These are phyloP conservation scores for Alloscopus bannaensis DNA, from an alignment of 2,888 invertebrate genomes.

Conservation along the genomic window DNA sequence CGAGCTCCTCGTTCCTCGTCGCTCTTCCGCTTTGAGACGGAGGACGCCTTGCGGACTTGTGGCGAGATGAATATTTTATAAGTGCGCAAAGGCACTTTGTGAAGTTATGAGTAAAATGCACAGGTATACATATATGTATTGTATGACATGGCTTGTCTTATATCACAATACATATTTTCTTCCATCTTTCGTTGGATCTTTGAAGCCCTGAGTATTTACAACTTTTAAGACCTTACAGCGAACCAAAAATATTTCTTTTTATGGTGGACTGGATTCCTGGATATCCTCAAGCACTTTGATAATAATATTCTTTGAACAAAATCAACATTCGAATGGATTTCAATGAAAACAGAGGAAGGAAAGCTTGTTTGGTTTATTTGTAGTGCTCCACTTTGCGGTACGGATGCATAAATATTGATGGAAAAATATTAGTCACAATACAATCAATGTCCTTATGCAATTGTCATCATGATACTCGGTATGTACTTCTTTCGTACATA, in stretches of 20 bases:
- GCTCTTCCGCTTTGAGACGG: neutral
- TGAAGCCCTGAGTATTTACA: conserved; percentile 32
- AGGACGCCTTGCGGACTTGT: no score
- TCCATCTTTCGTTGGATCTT: neutral
- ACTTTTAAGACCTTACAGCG: neutral
- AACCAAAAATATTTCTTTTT: conserved; percentile 1
- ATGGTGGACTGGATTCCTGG: neutral
- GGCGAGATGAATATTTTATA: conserved; percentile 11
- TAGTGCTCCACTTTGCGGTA: no score
- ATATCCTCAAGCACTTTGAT: neutral
- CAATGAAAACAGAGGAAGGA: conserved; percentile 8
- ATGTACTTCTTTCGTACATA: no score
- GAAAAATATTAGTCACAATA: no score
- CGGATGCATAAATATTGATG: no score
- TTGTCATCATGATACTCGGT: no score
- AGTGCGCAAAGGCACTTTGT: neutral
- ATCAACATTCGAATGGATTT: conserved; percentile 29
- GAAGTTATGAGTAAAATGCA: neutral
- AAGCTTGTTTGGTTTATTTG: no score
- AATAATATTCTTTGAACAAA: conserved; percentile 19
- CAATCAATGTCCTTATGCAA: no score
- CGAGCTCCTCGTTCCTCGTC: neutral
- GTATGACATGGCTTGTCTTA: neutral
- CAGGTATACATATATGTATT: neutral
- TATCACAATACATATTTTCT: neutral